A percentile compares a stretch with the other conserved stretches of the same genome.
These are phyloP conservation scores for Drosophila sordidula DNA, from an alignment of 2,888 invertebrate genomes.

Conservation along the genomic window DNA sequence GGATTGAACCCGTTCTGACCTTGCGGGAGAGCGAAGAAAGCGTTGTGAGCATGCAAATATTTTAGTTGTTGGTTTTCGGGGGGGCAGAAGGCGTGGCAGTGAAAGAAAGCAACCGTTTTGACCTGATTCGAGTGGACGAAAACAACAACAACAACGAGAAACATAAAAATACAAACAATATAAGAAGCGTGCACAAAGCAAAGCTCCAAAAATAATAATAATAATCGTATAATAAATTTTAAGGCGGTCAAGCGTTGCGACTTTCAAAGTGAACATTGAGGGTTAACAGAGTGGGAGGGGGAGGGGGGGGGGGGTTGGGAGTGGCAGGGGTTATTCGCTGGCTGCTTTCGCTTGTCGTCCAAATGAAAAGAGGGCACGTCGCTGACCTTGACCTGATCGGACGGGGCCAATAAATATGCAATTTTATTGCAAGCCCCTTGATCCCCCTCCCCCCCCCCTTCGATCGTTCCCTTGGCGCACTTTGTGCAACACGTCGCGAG, in stretches of 20 bases:
- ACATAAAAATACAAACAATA: constrained; percentile 28
- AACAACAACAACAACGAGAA: constrained; percentile 3
- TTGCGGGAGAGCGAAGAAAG: constrained; percentile 38
- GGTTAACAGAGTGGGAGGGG: background rate
- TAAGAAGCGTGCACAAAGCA: constrained; percentile 65
- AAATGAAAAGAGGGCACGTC: constrained; percentile 78
- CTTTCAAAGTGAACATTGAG: constrained; percentile 49
- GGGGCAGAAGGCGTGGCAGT: constrained; percentile 55
- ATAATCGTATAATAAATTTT: constrained; percentile 59
- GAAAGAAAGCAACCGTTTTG: constrained; percentile 77
- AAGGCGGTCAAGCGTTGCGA: constrained; percentile 65
- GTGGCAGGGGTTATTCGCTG: background rate
- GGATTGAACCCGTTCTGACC: constrained; percentile 41
- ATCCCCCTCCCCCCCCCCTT: background rate
- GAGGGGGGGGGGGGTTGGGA: background rate
- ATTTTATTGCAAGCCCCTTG: constrained; percentile 48
- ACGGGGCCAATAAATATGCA: constrained; percentile 64
- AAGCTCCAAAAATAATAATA: constrained; percentile 50
- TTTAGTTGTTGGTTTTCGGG: background rate
- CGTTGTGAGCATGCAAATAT: constrained; percentile 46
- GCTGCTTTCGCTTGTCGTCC: constrained; percentile 66
- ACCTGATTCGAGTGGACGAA: constrained; percentile 58
- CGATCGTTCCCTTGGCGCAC: background rate
- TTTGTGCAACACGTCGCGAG: constrained; percentile 24
- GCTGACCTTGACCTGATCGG: constrained; percentile 78